phyloP scores from a whole-genome alignment of 2,113 vertebrate genomes.

The Sylvia atricapilla region DNA sequence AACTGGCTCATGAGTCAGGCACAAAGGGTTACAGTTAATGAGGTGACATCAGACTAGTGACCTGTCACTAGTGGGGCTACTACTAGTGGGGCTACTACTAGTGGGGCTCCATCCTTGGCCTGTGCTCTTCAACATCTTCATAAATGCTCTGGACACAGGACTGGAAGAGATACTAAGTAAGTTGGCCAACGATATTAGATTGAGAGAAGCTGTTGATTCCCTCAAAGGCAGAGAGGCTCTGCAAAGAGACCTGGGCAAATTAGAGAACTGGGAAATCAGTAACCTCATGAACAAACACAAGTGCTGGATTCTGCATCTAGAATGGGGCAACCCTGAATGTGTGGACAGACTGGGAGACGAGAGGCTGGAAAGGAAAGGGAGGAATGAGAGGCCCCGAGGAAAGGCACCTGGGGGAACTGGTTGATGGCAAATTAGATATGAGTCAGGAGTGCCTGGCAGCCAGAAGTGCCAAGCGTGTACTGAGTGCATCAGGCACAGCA shows the following conservation, averaged over 20 bases:
- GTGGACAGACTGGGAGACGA: not conserved
- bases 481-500: not conserved
- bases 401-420: not conserved
- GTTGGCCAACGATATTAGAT: no score
- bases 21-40: not conserved
- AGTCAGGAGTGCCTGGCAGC: not conserved
- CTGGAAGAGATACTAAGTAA: not conserved
- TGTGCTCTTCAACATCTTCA: not conserved
- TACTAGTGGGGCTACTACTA: no score
- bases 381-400: not conserved
- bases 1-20: not conserved
- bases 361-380: not conserved
- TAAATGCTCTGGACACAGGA: not conserved
- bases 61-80: not conserved
- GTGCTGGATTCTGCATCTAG: not conserved
- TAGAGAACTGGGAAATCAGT: not conserved
- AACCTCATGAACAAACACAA: not conserved
- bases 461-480: rapidly evolving
- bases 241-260: not conserved
- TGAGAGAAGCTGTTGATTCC: not conserved
- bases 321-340: not conserved
- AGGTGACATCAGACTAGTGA: not conserved
- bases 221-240: not conserved
- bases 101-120: not conserved
- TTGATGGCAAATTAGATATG: no score